Base-by-base conservation (phyloP, 2,888 invertebrate species). In the Nasonia oneida region DNA sequence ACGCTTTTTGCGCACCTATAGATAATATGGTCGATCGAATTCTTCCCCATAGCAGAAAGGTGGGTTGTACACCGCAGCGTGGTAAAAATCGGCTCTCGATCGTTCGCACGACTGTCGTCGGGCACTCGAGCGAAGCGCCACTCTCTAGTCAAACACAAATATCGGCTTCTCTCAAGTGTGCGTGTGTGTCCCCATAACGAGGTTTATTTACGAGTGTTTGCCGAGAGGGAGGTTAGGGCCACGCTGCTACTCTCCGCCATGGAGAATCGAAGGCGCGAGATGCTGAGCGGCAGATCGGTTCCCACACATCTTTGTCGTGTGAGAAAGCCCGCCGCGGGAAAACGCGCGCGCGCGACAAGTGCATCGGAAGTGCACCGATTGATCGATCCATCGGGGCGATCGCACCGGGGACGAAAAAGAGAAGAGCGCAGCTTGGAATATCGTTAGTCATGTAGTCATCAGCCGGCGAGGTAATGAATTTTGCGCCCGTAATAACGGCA, bases 281-380 rank as follows among this genome's bases (percentile, higher is more conserved):
- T 29, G 89, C 89, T 78, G 71, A 87, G 88, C 89, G 15, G 33
- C 23, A 14, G 88, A 90, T 89, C 85, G 90, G 91, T 92, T 92
- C 92, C 92, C 92, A 92, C 92, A 92, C 90, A 86, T 39, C 81
- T 84, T 88, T 87, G 10, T 89, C 91, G 92, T 92, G 92, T 92
- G 92, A 92, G 92, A 92, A 78, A 90, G 73, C 18, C 90, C 85
- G 87, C 85, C 53, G 57, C 89, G 89, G 90, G 90, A 91, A 92
- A 92, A 90, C 90, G 89, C 37, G 29, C 37, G 37, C 29, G 37
- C 89, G 90, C 89, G 91, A 91, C 90, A 90, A 90, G 90, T 90
- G 91, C 82, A 85, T 85, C 85, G 85, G 85, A 81, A 85, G 81
- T 80, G 39, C 37, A 39, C 15, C 29, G 71, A 81, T 81, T 77